phyloP scores from a whole-genome alignment of 2,797 vertebrate genomes.

The Cottoperca gobio region DNA sequence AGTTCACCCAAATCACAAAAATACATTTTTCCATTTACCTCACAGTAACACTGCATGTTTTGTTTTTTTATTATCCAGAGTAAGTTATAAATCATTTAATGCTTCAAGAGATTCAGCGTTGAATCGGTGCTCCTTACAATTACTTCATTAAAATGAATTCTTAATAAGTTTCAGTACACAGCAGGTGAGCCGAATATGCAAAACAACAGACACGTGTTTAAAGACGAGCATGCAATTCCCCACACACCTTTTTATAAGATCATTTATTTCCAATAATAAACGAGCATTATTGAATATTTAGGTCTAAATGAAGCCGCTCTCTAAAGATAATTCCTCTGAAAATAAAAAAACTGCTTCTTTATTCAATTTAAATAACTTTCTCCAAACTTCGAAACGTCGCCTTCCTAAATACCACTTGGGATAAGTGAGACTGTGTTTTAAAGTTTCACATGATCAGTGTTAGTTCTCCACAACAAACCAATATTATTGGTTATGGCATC shows the following conservation, averaged over 20 bases:
- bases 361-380: not conserved
- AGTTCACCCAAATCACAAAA: conserved; percentile 12
- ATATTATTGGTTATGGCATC: conserved; percentile 23
- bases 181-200: not conserved
- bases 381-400: not conserved
- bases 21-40: not conserved
- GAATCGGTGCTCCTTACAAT: too few relatives aligned
- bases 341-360: not conserved
- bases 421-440: not conserved
- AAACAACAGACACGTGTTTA: not conserved
- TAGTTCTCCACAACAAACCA: conserved; percentile 8
- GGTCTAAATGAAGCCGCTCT: not conserved
- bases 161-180: not conserved
- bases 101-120: not conserved
- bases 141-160: not conserved
- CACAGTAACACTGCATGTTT: not conserved
- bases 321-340: not conserved
- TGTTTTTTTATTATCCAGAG: not conserved
- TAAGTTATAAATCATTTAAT: not conserved
- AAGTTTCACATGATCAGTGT: conserved; percentile 1
- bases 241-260: not conserved
- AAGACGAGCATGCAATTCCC: not conserved
- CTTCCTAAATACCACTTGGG: not conserved
- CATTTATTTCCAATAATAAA: not conserved
- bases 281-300: not conserved